Evolutionary conservation across 2,888 invertebrate species (phyloP).

Genomic region (Calliphora vomitoria): DNA sequence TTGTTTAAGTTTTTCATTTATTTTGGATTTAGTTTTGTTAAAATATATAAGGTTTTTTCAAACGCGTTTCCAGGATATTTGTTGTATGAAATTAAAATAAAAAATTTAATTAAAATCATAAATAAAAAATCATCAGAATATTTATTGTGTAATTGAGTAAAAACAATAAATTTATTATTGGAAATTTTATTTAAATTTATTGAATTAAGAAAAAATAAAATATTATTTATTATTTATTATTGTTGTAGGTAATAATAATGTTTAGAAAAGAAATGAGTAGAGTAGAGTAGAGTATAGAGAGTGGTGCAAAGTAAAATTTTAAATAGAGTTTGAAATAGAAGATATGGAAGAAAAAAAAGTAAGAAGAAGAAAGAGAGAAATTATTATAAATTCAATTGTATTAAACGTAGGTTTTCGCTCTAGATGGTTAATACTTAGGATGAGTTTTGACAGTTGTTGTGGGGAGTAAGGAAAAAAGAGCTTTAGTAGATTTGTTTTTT

Average conservation of each 20-base stretch:
- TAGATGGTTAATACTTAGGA: not conserved
- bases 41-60: slow-evolving; percentile 5
- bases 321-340: slow-evolving; percentile 39
- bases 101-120: slow-evolving; percentile 27
- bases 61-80: slow-evolving; percentile 48
- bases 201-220: not conserved
- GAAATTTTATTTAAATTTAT: not conserved
- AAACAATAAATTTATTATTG: slow-evolving; percentile 26
- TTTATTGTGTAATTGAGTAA: slow-evolving; percentile 22
- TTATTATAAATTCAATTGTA: slow-evolving; percentile 47
- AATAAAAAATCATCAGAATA: slow-evolving; percentile 22
- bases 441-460: not conserved
- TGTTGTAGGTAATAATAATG: not conserved
- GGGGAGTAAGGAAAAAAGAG: not conserved
- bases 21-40: slow-evolving; percentile 12
- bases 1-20: slow-evolving; percentile 8
- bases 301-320: slow-evolving; percentile 42
- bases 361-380: slow-evolving; percentile 52
- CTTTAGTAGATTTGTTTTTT: not conserved
- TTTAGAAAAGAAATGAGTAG: slow-evolving; percentile 13
- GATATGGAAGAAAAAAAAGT: slow-evolving; percentile 58
- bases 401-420: not conserved
- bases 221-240: slow-evolving; percentile 12
- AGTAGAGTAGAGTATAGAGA: slow-evolving; percentile 21
- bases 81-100: slow-evolving; percentile 47